Percentiles rank a stretch among this genome's conserved stretches.
Evolutionary conservation across 2,888 invertebrate species (phyloP).

Genomic region (Nymphalis c-album): DNA sequence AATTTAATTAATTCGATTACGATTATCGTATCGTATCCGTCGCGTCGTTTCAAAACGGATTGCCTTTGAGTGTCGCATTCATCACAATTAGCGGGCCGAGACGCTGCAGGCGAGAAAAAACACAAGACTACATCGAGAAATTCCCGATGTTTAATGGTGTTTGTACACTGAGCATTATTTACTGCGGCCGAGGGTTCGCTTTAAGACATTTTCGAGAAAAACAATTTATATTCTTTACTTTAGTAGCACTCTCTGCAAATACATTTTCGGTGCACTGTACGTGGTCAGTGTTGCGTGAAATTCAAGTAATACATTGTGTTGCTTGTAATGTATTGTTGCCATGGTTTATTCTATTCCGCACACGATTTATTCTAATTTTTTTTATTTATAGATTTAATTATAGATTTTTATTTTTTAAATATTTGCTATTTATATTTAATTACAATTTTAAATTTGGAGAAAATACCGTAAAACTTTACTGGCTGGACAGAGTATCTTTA

Average conservation of each 20-base stretch:
- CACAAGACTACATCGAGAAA: slow-evolving; percentile 43
- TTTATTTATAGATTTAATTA: neutral
- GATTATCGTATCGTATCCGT: slow-evolving; percentile 25
- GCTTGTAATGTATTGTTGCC: slow-evolving; percentile 11
- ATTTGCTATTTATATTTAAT: too few relatives aligned
- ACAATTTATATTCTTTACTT: slow-evolving; percentile 24
- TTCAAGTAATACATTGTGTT: slow-evolving; percentile 21
- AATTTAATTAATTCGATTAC: too few relatives aligned
- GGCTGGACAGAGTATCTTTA: too few relatives aligned
- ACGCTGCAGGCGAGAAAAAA: slow-evolving; percentile 49
- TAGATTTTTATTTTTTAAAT: too few relatives aligned
- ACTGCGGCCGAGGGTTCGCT: slow-evolving; percentile 29
- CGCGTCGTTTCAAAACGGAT: slow-evolving; percentile 21
- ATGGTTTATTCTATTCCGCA: slow-evolving; percentile 13
- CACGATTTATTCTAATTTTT: neutral
- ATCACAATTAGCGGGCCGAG: slow-evolving; percentile 61
- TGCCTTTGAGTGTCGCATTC: slow-evolving; percentile 49
- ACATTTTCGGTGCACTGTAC: slow-evolving; percentile 14
- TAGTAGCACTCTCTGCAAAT: slow-evolving; percentile 2
- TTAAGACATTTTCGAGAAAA: slow-evolving; percentile 32
- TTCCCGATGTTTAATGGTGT: slow-evolving; percentile 45
- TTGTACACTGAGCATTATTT: slow-evolving; percentile 44
- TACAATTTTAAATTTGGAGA: too few relatives aligned
- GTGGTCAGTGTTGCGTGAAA: slow-evolving; percentile 22
- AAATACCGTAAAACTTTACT: too few relatives aligned